Evolutionary conservation across 2,113 vertebrate species (phyloP), one percentile per base, ranked within the genome.

Genomic region (Solenodon paradoxus): DNA sequence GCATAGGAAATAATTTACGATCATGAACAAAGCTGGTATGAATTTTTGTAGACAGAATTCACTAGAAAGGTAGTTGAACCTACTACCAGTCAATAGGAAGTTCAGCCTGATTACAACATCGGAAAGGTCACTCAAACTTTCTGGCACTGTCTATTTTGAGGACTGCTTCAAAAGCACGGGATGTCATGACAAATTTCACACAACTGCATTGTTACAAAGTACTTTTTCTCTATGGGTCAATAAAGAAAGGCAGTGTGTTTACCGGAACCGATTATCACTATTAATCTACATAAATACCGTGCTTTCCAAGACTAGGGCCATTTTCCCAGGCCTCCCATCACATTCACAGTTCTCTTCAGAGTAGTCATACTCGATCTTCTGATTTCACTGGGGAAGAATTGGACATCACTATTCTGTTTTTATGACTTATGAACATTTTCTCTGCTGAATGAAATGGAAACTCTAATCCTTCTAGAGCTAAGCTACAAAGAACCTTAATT

Each of bases 261-360:
- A 8, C 4, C 51, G 19, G n/a, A n/a, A n/a, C 0, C 9, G 5
- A 35, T 71, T 12, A 16, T 42, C 9, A 35, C 5, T 9, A 8
- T 68, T 22, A 12, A 3, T 26, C 42, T 35, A 9, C 20, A 74
- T 1, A 3, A 7, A 19, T 3, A 26, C 15, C 20, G 15, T 22
- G 28, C 13, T 10, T 55, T 10, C 22, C 26, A 47, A 40, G 20
- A 77, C 6, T 0, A 30, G 13, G 11, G 19, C 3, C 1, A 2
- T 38, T 7, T 10, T 6, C 2, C 2, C 16, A 12, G 11, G 38
- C 4, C 32, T 10, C 4, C 13, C 1, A 17, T 2, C 24, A 20
- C 28, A 5, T 19, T 38, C 24, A 15, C 10, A 51, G 42, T 1
- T 61, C 32, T 59, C n/a, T 66, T 11, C 47, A 10, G 20, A 11